Conservation (phyloP, 2,888 invertebrate genomes). For the Lymantria monacha region DNA sequence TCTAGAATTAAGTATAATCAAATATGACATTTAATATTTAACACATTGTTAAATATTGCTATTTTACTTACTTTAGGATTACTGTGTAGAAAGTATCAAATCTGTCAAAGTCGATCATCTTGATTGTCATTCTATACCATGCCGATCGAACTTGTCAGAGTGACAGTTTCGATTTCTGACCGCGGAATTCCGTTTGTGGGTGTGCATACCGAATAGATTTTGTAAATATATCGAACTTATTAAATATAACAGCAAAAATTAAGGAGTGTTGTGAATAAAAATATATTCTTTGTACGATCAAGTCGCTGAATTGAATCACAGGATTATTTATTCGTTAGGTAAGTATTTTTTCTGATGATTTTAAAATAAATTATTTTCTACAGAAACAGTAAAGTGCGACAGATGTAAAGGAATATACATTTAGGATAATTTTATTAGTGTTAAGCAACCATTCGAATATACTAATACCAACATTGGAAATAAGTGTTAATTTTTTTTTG, state of each 20-base stretch:
- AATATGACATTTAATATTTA: too few relatives aligned
- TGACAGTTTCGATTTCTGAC: conserved; percentile 20
- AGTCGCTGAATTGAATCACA: conserved; percentile 35
- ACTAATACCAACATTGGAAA: conserved; percentile 7
- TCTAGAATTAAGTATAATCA: too few relatives aligned
- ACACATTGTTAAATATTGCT: too few relatives aligned
- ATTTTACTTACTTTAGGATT: too few relatives aligned
- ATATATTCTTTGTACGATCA: conserved; percentile 14
- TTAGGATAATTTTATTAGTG: conserved; percentile 20
- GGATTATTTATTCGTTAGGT: conserved; percentile 45
- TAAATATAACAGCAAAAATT: too few relatives aligned
- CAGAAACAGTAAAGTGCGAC: conserved; percentile 8
- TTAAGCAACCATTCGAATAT: conserved; percentile 31
- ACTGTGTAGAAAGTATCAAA: too few relatives aligned
- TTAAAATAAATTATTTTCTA: conserved; percentile 17
- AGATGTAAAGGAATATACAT: conserved; percentile 43
- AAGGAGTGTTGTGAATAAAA: conserved; percentile 33
- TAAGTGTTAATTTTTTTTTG: conserved; percentile 14
- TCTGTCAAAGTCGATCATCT: too few relatives aligned
- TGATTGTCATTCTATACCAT: not conserved
- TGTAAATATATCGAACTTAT: too few relatives aligned
- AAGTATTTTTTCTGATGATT: conserved; percentile 37
- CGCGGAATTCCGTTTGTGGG: conserved; percentile 61
- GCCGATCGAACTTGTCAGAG: conserved; percentile 39
- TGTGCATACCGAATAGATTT: conserved; percentile 38